These are phyloP conservation scores for Intellagama lesueurii DNA, from an alignment of 2,797 vertebrate species.

Conservation along the genomic window DNA sequence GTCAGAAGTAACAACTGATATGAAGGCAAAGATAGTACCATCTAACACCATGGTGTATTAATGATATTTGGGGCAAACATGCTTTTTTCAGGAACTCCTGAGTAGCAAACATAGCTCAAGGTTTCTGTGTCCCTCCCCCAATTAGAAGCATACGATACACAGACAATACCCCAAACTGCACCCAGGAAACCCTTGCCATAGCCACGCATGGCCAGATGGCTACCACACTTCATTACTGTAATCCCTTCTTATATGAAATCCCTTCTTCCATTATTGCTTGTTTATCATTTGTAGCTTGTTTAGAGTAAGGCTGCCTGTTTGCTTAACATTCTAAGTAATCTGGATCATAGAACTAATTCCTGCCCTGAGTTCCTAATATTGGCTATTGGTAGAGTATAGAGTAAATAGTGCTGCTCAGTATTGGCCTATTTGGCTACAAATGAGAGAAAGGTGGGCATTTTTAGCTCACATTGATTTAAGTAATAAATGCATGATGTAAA, in stretches of 20 bases:
- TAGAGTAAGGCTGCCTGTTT: background rate
- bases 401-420: too few species aligned
- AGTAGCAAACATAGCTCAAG: background rate
- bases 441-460: background rate
- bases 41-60: background rate
- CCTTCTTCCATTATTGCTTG: background rate
- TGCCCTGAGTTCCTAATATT: background rate
- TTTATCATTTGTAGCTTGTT: background rate
- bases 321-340: background rate
- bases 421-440: too few species aligned
- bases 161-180: background rate
- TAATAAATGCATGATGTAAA: too few species aligned
- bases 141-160: background rate
- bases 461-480: background rate
- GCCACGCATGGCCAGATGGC: background rate
- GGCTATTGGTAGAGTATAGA: too few species aligned
- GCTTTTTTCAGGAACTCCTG: background rate
- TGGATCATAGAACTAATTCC: background rate
- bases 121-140: background rate
- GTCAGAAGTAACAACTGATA: background rate
- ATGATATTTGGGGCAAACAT: background rate
- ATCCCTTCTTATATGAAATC: background rate
- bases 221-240: background rate
- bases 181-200: background rate
- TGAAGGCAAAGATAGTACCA: background rate